These are phyloP conservation scores for Orientallactaga bullata DNA, from an alignment of 2,113 vertebrate genomes.

Conservation along the genomic window DNA sequence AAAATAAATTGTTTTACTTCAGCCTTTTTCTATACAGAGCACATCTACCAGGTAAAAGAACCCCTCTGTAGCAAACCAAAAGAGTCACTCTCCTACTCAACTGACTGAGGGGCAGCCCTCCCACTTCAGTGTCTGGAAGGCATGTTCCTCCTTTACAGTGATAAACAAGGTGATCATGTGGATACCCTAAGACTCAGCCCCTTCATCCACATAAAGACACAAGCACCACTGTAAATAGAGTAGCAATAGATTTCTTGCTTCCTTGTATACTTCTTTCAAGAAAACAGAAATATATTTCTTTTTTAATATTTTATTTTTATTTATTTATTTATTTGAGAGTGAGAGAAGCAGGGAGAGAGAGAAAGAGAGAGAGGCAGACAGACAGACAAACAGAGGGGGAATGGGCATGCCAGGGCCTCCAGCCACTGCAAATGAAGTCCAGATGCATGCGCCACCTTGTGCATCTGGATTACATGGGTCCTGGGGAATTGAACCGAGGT, in stretches of 20 bases:
- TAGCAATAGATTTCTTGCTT: neutral
- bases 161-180: neutral
- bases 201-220: neutral
- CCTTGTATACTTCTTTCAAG: neutral
- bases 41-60: neutral
- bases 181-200: neutral
- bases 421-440: too few species aligned
- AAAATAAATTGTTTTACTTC: constrained; percentile 2
- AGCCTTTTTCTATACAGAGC: neutral
- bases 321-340: too few species aligned
- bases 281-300: neutral
- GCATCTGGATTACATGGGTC: too few species aligned
- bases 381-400: too few species aligned
- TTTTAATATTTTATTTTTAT: too few species aligned
- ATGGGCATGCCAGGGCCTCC: too few species aligned
- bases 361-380: too few species aligned
- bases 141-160: neutral
- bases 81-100: neutral
- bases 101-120: neutral
- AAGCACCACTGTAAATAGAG: neutral
- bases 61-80: neutral
- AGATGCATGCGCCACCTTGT: too few species aligned
- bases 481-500: too few species aligned
- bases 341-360: too few species aligned
- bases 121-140: neutral